Base-by-base conservation (phyloP, 1,140 invertebrate species). In the Sycophaga agraensis region DNA sequence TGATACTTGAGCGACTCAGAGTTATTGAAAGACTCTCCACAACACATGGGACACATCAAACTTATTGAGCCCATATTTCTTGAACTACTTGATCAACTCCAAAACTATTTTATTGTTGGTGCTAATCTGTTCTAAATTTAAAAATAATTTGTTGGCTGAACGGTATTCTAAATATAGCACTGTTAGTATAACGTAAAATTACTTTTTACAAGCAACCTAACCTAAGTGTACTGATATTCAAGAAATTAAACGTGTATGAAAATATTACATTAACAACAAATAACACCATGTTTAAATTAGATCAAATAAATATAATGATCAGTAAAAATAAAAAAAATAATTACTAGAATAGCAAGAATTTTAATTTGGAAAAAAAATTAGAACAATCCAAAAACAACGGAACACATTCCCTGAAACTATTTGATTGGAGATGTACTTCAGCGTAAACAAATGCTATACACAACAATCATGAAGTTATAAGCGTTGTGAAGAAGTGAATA, bases 41-140 rank as follows among this genome's bases (percentile, higher is more conserved):
- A 88, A 67, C 87, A 88, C 73, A 88, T 80, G 5, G 86, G 85
- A 66, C 87, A 88, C 57, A 81, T 73, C 16, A 86, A 71, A 59
- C 71, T 72, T 64, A 79, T 65, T 22, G 82, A 82, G 71, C 81
- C 82, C 83, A 86, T 86, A 71, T 66, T 59, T 11, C 11, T 5
- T 11, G 24, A 50, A 28, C n/a, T 40, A 17, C 40, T 49, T 0
- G 2, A 45, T 28, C 6, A n/a, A n/a, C n/a, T n/a, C n/a, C n/a
- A n/a, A 42, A 43, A 4, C 37, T 39, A 8, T 16, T 9, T 9
- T 39, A 39, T 39, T 8, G 37, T 16, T 39, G 28, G 7, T 37
- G 1, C 34, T 17, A 19, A 34, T 31, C 9, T 49, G 19, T 22
- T 50, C 17, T 19, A 50, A 3, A 50, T 35, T 31, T 7, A 50